Conservation (phyloP, 2,113 vertebrate genomes). For the Diglossa brunneiventris region DNA sequence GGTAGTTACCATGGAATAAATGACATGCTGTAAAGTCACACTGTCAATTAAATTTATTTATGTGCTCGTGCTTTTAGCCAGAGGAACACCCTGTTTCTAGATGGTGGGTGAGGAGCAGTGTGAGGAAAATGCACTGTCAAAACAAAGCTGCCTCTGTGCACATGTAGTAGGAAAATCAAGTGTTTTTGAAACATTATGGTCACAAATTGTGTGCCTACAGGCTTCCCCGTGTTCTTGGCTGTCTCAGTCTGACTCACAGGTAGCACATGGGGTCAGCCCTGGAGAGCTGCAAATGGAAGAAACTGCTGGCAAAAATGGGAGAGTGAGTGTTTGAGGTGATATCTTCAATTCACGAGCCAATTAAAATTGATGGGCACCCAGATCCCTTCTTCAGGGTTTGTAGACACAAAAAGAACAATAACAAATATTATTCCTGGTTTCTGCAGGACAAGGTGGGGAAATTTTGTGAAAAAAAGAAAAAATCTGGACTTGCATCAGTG, state of each 20-base stretch:
- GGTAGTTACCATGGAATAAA: conserved; percentile 3
- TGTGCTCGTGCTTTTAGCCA: background rate
- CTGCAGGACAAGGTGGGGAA: background rate
- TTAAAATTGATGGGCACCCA: background rate
- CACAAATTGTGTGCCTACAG: background rate
- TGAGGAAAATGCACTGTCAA: background rate
- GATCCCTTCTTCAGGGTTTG: background rate
- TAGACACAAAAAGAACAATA: background rate
- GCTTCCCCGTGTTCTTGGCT: accelerated
- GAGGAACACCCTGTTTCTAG: conserved; percentile 15
- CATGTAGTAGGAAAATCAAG: background rate
- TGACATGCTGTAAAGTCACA: background rate
- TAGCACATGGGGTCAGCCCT: background rate
- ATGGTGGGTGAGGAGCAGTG: background rate
- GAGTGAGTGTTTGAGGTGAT: background rate
- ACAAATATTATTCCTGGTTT: background rate
- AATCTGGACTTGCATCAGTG: background rate
- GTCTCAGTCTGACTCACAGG: background rate
- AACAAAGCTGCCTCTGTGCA: conserved; percentile 19
- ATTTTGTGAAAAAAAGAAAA: background rate
- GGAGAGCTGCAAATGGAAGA: background rate
- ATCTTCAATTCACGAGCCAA: background rate
- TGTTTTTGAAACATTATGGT: background rate
- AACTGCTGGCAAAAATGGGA: background rate
- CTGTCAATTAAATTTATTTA: background rate